Evolutionary conservation across 2,797 vertebrate genomes (phyloP).

Genomic region (Lerista edwardsae): DNA sequence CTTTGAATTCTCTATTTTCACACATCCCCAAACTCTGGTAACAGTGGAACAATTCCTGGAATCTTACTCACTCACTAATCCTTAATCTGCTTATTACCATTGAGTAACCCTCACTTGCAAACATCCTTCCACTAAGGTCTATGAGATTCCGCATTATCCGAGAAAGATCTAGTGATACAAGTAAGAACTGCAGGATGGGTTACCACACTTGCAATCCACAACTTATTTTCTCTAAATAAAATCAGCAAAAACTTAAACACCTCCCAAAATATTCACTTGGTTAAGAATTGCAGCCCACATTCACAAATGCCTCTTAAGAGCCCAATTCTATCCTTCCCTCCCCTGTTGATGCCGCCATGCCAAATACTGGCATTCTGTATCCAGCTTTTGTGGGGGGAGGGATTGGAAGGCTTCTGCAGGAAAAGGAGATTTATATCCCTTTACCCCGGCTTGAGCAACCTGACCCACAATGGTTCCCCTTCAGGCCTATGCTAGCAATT

Average conservation of each 20-base stretch:
- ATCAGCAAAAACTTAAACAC: neutral
- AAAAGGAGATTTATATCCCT: too few species aligned
- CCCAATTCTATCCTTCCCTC: too few species aligned
- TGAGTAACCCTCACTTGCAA: constrained; percentile 4
- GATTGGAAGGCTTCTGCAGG: too few species aligned
- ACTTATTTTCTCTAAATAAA: neutral
- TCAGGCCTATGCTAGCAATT: too few species aligned
- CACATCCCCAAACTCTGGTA: constrained; percentile 17
- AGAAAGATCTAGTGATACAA: neutral
- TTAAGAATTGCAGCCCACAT: neutral
- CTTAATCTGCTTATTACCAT: constrained; percentile 1
- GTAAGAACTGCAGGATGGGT: neutral
- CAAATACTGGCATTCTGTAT: too few species aligned
- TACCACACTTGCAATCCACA: neutral
- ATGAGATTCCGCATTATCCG: neutral
- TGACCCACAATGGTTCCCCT: too few species aligned
- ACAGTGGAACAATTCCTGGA: constrained; percentile 40
- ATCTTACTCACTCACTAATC: neutral
- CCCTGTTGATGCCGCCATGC: too few species aligned
- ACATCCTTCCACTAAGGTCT: constrained; percentile 3
- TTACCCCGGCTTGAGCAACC: too few species aligned
- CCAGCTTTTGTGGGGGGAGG: too few species aligned
- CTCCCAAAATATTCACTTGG: neutral
- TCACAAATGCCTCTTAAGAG: neutral
- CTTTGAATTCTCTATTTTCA: constrained; percentile 33